phyloP scores from a whole-genome alignment of 2,888 invertebrate genomes.

The Lochmaea crataegi region DNA sequence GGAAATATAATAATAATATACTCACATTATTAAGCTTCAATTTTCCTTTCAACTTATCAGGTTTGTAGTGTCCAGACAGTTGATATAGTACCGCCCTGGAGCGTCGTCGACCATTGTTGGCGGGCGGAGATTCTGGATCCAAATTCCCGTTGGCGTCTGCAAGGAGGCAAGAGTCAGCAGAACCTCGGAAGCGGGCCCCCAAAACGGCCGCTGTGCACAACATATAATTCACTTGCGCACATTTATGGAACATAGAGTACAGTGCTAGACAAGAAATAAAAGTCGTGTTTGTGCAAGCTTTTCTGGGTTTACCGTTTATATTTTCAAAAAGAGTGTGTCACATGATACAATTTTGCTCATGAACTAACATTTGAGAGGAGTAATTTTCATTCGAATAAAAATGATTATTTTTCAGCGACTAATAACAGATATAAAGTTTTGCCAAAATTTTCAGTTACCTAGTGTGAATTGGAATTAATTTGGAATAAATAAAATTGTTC shows the following conservation, averaged over 20 bases:
- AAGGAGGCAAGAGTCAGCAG: conserved; percentile 83
- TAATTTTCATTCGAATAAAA: too few species aligned
- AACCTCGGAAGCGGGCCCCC: conserved; percentile 83
- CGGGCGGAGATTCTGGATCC: conserved; percentile 78
- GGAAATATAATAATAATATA: conserved; percentile 51
- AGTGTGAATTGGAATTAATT: too few species aligned
- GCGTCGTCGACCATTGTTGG: conserved; percentile 91
- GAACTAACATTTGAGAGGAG: background rate
- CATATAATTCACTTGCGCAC: conserved; percentile 47
- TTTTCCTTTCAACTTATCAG: conserved; percentile 92
- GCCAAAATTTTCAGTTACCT: too few species aligned
- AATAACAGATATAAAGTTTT: too few species aligned
- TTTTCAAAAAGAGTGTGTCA: background rate
- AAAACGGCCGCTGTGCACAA: conserved; percentile 78
- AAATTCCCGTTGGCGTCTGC: conserved; percentile 84
- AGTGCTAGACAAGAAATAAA: conserved; percentile 33
- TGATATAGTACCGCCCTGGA: conserved; percentile 96
- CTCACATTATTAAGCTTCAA: conserved; percentile 95
- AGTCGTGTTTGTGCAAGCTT: conserved; percentile 26
- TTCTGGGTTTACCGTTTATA: conserved; percentile 12
- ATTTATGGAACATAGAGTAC: conserved; percentile 39
- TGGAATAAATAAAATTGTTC: too few species aligned
- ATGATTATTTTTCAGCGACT: too few species aligned
- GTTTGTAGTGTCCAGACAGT: conserved; percentile 96
- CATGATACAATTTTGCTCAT: background rate